These are phyloP conservation scores for Channallabes apus DNA, from an alignment of 2,797 vertebrate species.

Conservation along the genomic window DNA sequence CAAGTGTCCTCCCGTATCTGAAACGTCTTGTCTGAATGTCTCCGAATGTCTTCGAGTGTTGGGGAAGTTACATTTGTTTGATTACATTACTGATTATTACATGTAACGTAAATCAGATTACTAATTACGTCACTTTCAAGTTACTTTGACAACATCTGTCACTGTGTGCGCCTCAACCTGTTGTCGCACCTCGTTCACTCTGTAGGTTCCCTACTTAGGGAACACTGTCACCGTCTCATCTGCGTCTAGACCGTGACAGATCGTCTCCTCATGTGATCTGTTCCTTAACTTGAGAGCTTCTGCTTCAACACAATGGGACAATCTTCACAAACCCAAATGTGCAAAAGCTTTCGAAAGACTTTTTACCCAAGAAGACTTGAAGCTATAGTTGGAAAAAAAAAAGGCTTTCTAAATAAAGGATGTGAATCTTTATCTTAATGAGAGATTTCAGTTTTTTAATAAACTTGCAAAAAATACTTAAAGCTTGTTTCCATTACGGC, in stretches of 20 bases:
- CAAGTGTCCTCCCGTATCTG: too few species aligned
- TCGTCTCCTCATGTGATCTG: neutral
- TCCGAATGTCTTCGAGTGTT: neutral
- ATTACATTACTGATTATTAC: too few species aligned
- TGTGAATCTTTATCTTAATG: neutral
- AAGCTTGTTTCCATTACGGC: neutral
- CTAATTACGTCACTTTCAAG: too few species aligned
- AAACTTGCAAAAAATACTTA: neutral
- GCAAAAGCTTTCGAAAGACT: neutral
- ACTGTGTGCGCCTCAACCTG: too few species aligned
- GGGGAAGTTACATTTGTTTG: too few species aligned
- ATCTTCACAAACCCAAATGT: too few species aligned
- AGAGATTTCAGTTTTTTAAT: slow-evolving; percentile 13
- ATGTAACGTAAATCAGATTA: too few species aligned
- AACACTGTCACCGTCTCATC: too few species aligned
- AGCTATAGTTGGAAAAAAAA: neutral
- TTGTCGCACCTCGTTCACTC: too few species aligned
- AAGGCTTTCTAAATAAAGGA: neutral
- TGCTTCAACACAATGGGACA: neutral
- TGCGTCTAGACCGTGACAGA: neutral
- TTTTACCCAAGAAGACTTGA: neutral
- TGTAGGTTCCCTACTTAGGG: too few species aligned
- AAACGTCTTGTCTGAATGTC: too few species aligned
- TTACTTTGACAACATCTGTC: too few species aligned
- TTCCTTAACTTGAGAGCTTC: neutral